A percentile compares a stretch with the other conserved stretches of the same genome.
Conservation (phyloP, 2,888 invertebrate species). For the Brachyptera risi region DNA sequence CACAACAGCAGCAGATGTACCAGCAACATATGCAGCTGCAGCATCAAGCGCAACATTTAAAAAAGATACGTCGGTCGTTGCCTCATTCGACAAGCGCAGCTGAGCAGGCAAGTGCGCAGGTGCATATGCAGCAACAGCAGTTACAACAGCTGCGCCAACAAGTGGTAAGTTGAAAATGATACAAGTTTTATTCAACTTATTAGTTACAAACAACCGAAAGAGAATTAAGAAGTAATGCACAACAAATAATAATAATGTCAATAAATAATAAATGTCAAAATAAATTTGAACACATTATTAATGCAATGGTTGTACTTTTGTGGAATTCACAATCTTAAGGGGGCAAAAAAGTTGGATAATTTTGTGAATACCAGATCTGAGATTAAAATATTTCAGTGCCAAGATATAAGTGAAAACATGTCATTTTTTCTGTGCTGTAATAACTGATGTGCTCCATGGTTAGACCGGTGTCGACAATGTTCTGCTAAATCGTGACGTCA, state of each 20-base stretch:
- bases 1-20: slow-evolving; percentile 50
- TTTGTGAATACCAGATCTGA: too few species aligned
- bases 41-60: slow-evolving; percentile 45
- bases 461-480: too few species aligned
- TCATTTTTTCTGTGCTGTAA: too few species aligned
- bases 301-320: too few species aligned
- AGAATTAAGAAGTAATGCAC: neutral
- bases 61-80: slow-evolving; percentile 43
- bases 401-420: too few species aligned
- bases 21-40: slow-evolving; percentile 48
- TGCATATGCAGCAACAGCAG: slow-evolving; percentile 33
- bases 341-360: too few species aligned
- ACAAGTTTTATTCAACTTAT: neutral
- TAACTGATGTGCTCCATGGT: too few species aligned
- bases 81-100: slow-evolving; percentile 35
- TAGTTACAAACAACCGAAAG: neutral
- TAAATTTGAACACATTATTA: too few species aligned
- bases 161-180: slow-evolving; percentile 13
- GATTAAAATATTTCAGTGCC: too few species aligned
- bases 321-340: too few species aligned
- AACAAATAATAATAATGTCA: neutral
- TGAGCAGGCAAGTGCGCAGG: slow-evolving; percentile 30
- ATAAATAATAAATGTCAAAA: too few species aligned
- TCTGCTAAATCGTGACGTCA: too few species aligned
- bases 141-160: slow-evolving; percentile 26